These are phyloP conservation scores for Ichneumoninae sp. DNA, from an alignment of 2,888 invertebrate species.

Conservation along the genomic window DNA sequence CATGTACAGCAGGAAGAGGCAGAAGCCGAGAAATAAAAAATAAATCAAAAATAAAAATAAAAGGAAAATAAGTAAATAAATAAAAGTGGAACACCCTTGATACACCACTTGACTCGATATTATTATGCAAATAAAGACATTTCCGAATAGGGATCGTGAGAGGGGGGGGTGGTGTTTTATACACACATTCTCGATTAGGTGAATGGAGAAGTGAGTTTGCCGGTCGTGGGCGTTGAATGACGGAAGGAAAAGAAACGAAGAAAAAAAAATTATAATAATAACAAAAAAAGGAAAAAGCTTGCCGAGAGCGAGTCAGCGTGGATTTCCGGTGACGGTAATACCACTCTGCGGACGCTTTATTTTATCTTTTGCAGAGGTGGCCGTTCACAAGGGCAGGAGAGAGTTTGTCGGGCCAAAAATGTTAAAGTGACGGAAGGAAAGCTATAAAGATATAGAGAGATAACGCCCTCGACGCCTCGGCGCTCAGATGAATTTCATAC, in stretches of 20 bases:
- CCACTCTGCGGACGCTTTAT: constrained; percentile 70
- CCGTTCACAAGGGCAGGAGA: not conserved
- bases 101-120: too few species aligned
- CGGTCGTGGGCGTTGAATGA: constrained; percentile 46
- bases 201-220: constrained; percentile 26
- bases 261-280: constrained; percentile 35
- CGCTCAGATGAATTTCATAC: constrained; percentile 76
- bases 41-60: not conserved
- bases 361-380: constrained; percentile 71
- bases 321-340: constrained; percentile 77
- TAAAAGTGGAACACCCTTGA: too few species aligned
- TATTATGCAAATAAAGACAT: too few species aligned
- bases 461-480: constrained; percentile 54
- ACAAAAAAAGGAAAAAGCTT: constrained; percentile 43
- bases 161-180: constrained; percentile 1
- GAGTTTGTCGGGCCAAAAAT: constrained; percentile 58
- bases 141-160: too few species aligned
- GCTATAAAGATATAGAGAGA: constrained; percentile 34
- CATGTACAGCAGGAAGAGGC: constrained; percentile 40
- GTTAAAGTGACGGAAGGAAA: constrained; percentile 28
- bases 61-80: too few species aligned
- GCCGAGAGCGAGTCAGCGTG: constrained; percentile 63
- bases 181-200: constrained; percentile 10
- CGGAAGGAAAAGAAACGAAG: constrained; percentile 29
- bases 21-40: constrained; percentile 9